Evolutionary conservation across 1,140 invertebrate genomes (phyloP).

Genomic region (Araneus ventricosus): DNA sequence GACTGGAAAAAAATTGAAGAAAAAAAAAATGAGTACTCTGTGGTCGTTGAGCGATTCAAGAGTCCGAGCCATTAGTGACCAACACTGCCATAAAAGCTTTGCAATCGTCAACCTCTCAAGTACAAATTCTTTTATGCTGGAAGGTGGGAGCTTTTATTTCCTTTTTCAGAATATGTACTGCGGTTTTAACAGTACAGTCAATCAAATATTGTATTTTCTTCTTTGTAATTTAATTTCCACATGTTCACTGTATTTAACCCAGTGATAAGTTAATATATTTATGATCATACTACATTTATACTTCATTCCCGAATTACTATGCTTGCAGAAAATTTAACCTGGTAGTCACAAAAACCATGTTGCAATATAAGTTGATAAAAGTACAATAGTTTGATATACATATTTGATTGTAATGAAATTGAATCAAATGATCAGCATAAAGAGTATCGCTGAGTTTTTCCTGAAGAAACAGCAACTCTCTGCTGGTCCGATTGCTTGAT

Average conservation of each 20-base stretch:
- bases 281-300: background rate
- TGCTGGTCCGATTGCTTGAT: background rate
- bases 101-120: conserved; percentile 64
- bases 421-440: too few species aligned
- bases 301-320: background rate
- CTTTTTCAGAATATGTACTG: conserved; percentile 2
- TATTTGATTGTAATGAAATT: too few species aligned
- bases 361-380: background rate
- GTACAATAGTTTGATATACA: background rate
- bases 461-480: background rate
- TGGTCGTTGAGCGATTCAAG: background rate
- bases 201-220: background rate
- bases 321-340: background rate
- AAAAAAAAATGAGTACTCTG: background rate
- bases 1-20: background rate
- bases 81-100: conserved; percentile 70
- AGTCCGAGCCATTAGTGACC: conserved; percentile 16
- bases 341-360: background rate
- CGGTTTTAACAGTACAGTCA: background rate
- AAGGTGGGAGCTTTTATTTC: conserved; percentile 1
- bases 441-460: too few species aligned
- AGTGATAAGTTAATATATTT: background rate
- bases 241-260: background rate
- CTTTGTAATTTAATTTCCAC: background rate
- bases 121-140: conserved; percentile 62